Conservation (phyloP, 2,888 invertebrate species). For the Aporophyla lueneburgensis region DNA sequence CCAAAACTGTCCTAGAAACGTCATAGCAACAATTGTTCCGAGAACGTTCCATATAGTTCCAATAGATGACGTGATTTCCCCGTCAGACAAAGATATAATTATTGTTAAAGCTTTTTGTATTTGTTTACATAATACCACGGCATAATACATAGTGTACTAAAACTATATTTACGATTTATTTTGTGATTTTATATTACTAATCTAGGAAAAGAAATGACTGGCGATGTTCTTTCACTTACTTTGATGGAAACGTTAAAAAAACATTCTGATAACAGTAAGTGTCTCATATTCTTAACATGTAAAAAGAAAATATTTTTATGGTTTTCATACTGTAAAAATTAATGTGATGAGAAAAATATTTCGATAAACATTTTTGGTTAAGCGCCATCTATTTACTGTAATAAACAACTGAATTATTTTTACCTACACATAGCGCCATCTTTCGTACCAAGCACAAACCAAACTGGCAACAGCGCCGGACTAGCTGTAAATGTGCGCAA, state of each 20-base stretch:
- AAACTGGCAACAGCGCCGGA: too few species aligned
- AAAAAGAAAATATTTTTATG: background rate
- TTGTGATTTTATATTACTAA: background rate
- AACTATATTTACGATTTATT: too few species aligned
- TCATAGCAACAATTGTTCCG: background rate
- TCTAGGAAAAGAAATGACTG: too few species aligned
- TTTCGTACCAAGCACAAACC: background rate
- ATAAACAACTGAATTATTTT: too few species aligned
- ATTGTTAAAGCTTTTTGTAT: background rate
- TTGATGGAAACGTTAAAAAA: background rate
- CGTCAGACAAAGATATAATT: background rate
- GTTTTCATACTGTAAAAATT: too few species aligned
- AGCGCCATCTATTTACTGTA: constrained; percentile 6
- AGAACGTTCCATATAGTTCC: background rate
- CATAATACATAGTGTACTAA: too few species aligned
- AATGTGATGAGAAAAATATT: background rate
- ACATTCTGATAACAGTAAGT: too few species aligned
- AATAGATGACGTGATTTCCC: constrained; percentile 5
- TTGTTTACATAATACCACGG: too few species aligned
- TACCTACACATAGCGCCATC: constrained; percentile 23
- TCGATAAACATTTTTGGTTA: background rate
- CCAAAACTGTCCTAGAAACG: too few species aligned
- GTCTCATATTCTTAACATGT: too few species aligned
- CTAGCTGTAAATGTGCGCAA: background rate
- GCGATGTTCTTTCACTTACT: background rate